Evolutionary conservation across 2,888 invertebrate genomes (phyloP).

Genomic region (Trichogramma evanescens): DNA sequence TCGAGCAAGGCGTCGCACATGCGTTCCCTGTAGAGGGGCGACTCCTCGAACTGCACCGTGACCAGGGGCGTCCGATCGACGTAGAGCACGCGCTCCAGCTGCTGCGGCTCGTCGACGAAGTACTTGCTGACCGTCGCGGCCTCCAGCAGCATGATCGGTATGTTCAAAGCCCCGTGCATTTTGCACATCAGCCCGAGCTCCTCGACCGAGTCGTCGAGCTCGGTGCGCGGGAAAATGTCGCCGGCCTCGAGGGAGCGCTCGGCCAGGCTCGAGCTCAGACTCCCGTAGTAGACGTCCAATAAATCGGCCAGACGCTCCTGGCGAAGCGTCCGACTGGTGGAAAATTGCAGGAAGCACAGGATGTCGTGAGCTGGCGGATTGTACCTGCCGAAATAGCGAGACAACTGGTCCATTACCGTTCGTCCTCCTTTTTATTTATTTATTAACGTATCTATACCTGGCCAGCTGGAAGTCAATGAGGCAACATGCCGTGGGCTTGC

Average conservation of each 20-base stretch:
- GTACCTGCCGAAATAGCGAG: constrained; percentile 21
- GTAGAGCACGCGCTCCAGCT: constrained; percentile 29
- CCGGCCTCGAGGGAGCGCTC: constrained; percentile 25
- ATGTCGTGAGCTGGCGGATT: constrained; percentile 42
- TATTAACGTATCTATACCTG: constrained; percentile 48
- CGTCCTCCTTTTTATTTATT: not conserved
- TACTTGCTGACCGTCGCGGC: constrained; percentile 30
- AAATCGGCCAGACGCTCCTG: constrained; percentile 30
- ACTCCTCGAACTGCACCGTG: constrained; percentile 26
- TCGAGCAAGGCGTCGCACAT: constrained; percentile 33
- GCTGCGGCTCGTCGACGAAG: constrained; percentile 27
- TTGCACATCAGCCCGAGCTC: constrained; percentile 30
- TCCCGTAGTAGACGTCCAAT: constrained; percentile 33
- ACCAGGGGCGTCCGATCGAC: constrained; percentile 33
- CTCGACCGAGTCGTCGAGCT: constrained; percentile 29
- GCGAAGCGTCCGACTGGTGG: constrained; percentile 33
- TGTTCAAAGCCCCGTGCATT: constrained; percentile 32
- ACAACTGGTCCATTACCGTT: not conserved
- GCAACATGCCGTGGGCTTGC: constrained; percentile 35
- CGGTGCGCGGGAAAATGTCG: constrained; percentile 28
- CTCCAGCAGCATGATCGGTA: constrained; percentile 34
- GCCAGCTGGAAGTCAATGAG: constrained; percentile 49
- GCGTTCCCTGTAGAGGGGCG: constrained; percentile 28
- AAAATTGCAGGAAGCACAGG: constrained; percentile 39
- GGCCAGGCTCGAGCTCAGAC: constrained; percentile 23